A percentile compares a stretch with the other conserved stretches of the same genome.
These are phyloP conservation scores for Myxocyprinus asiaticus DNA, from an alignment of 2,113 vertebrate species.

Conservation along the genomic window DNA sequence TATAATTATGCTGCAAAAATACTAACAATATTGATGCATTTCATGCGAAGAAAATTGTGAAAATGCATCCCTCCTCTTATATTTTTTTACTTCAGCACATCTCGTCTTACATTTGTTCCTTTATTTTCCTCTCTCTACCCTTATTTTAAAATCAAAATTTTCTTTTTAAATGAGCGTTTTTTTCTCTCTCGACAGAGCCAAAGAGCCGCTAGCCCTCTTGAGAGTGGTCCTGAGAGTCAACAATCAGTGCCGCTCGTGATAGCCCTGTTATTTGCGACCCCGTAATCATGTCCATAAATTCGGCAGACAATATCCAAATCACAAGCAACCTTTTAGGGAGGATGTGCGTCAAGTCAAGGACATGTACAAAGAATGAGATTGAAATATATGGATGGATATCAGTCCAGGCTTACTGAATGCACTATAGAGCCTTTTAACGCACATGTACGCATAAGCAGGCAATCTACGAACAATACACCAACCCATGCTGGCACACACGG, in stretches of 20 bases:
- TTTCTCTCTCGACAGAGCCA: conserved; percentile 46
- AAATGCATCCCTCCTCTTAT: not conserved
- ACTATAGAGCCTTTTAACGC: not conserved
- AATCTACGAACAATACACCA: not conserved
- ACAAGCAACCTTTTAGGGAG: conserved; percentile 57
- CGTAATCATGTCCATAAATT: conserved; percentile 75
- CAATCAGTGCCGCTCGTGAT: conserved; percentile 70
- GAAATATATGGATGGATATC: not conserved
- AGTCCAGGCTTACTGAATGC: not conserved
- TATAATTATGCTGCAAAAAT: not conserved
- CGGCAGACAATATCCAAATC: conserved; percentile 66
- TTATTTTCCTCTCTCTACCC: not conserved
- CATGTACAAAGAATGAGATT: not conserved
- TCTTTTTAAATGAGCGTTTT: conserved; percentile 44
- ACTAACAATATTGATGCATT: too few species aligned
- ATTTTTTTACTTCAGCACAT: not conserved
- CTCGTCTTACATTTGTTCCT: conserved; percentile 5
- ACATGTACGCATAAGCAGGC: not conserved
- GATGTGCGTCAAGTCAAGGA: conserved; percentile 31
- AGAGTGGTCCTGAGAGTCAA: conserved; percentile 68
- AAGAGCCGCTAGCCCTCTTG: conserved; percentile 61
- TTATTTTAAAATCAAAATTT: not conserved
- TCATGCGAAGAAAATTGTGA: not conserved
- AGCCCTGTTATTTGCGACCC: conserved; percentile 79
- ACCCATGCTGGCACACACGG: not conserved